Evolutionary conservation across 2,888 invertebrate genomes (phyloP), one percentile per base, ranked within the genome.

Genomic region (Platycheirus rosarum): DNA sequence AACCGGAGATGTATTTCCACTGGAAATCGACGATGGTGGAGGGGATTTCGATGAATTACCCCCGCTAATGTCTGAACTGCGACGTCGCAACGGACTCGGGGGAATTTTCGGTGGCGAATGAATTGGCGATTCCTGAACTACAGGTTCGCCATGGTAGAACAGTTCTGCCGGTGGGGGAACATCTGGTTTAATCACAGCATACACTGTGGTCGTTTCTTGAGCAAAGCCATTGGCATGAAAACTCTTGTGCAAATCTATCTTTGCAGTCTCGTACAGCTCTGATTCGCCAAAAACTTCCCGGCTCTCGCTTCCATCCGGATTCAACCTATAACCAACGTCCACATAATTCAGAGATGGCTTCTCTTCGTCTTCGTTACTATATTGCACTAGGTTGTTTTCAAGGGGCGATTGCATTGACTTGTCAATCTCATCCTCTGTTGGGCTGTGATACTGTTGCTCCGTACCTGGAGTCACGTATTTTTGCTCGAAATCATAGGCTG

Each of bases 241-340:
- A 71, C 88, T 90, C 32, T 89, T 88, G 70, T 89, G 89, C 88
- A 89, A 87, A 44, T 89, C 89, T 32, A 88, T 87, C 79, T 89
- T 88, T 60, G 90, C 87, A 1, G 88, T 88, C 44, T 89, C 90
- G 53, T 90, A 90, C 0, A 90, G 86, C 87, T 92, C 89, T 75
- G 91, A 86, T 88, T 92, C 88, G 69, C 88, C 88, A 85, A 87
- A 89, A n/a, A 89, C 87, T 85, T 91, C 88, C 35, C 86, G 87
- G 1, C 90, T 87, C 76, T 91, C 91, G 78, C 90, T 90, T 62
- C 91, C 91, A 85, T 91, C 91, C 3, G 91, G 91, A 86, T 91
- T 91, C 13, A 90, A 86, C 32, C 91, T 89, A 86, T 90, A 90
- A 11, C 90, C 91, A 20, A 91, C 90, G 84, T 91, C 91, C 23